Evolutionary conservation across 2,888 invertebrate species (phyloP).

Genomic region (Hesperia comma): DNA sequence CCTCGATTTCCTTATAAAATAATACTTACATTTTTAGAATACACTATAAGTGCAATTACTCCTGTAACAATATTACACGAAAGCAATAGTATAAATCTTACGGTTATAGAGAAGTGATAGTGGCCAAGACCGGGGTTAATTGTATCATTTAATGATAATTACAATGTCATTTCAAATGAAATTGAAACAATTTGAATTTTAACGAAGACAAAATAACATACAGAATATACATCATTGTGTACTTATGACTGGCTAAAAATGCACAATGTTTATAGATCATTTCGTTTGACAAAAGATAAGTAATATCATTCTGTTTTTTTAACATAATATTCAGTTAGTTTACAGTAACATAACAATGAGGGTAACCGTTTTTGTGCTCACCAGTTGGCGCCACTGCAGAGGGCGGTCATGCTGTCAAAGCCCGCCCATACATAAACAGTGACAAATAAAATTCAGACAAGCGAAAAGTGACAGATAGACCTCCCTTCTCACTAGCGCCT

Average conservation of each 20-base stretch:
- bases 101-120: background rate
- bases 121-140: background rate
- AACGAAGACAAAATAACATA: background rate
- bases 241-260: background rate
- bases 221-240: background rate
- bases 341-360: constrained; percentile 9
- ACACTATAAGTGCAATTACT: constrained; percentile 12
- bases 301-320: background rate
- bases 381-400: no score
- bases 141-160: background rate
- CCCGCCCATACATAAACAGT: no score
- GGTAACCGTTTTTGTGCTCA: no score
- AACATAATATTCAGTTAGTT: background rate
- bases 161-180: background rate
- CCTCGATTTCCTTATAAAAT: background rate
- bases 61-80: background rate
- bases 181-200: background rate
- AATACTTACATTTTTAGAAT: background rate
- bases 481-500: no score
- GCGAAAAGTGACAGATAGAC: no score
- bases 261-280: background rate
- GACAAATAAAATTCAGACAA: no score
- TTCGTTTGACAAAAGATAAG: background rate
- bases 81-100: background rate
- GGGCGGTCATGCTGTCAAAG: no score